These are phyloP conservation scores for Metellina segmentata DNA, from an alignment of 2,888 invertebrate genomes.

Conservation along the genomic window DNA sequence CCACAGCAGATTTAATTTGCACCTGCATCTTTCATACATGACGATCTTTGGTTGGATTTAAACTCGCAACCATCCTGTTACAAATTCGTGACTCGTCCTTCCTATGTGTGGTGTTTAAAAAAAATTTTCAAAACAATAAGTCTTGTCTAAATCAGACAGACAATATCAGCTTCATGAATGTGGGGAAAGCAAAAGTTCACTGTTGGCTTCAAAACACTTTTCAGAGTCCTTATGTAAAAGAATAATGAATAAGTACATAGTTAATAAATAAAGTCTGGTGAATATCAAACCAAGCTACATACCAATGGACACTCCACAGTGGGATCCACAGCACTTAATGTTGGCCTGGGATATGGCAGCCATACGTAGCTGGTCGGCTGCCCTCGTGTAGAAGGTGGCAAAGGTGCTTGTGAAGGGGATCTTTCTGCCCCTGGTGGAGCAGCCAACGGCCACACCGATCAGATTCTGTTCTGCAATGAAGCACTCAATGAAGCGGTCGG, in stretches of 20 bases:
- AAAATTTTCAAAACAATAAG: too few species aligned
- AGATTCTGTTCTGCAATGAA: slow-evolving; percentile 99
- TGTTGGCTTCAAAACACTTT: neutral
- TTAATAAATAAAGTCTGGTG: too few species aligned
- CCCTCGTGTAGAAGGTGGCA: slow-evolving; percentile 97
- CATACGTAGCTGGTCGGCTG: slow-evolving; percentile 99
- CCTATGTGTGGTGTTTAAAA: too few species aligned
- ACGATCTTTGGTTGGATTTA: too few species aligned
- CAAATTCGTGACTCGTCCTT: too few species aligned
- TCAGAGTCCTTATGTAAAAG: neutral
- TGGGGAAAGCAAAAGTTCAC: too few species aligned
- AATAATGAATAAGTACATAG: too few species aligned
- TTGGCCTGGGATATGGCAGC: slow-evolving; percentile 99
- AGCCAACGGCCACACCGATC: slow-evolving; percentile 97
- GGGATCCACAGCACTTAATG: slow-evolving; percentile 97
- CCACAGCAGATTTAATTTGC: too few species aligned
- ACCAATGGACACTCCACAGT: slow-evolving; percentile 98
- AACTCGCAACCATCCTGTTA: too few species aligned
- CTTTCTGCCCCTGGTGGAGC: slow-evolving; percentile 94
- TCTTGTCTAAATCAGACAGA: too few species aligned
- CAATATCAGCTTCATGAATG: too few species aligned
- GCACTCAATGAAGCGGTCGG: slow-evolving; percentile 94
- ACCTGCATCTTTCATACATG: too few species aligned
- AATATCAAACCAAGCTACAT: slow-evolving; percentile 74
- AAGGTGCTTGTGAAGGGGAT: slow-evolving; percentile 98